These are phyloP conservation scores for Anthoscopus minutus DNA, from an alignment of 2,113 vertebrate genomes.

Conservation along the genomic window DNA sequence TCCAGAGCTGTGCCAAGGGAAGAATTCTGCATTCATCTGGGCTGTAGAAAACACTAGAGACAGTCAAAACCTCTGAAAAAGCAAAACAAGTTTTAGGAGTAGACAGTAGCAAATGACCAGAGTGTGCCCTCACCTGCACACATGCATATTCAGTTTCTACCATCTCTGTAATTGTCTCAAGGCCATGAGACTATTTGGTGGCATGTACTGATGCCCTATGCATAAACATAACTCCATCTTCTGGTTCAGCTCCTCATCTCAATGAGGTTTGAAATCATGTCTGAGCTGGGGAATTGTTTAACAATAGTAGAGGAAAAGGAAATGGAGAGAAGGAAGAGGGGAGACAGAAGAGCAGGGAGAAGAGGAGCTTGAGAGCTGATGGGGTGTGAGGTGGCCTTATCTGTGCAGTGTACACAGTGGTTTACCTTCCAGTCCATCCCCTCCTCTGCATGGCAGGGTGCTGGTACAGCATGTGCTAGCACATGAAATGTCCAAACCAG, in stretches of 20 bases:
- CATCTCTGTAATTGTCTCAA: neutral
- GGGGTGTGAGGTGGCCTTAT: rapidly evolving
- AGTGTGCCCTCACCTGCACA: neutral
- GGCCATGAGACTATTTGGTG: neutral
- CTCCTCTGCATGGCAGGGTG: neutral
- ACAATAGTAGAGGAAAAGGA: neutral
- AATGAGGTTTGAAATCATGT: neutral
- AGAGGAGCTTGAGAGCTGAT: neutral
- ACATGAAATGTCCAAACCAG: neutral
- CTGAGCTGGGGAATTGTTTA: neutral
- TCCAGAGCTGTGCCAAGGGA: neutral
- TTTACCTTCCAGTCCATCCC: neutral
- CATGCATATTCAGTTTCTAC: neutral
- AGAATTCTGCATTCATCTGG: rapidly evolving
- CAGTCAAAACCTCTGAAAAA: neutral
- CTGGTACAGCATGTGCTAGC: neutral
- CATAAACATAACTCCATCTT: neutral
- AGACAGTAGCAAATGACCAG: neutral
- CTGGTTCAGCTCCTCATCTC: neutral
- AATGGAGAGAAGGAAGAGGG: neutral
- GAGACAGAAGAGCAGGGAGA: neutral
- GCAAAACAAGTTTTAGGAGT: neutral
- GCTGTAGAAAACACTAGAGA: neutral
- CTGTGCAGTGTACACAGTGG: neutral
- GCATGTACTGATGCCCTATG: neutral